Evolutionary conservation across 1,140 invertebrate species (phyloP).

Genomic region (Rhagoletis pomonella): DNA sequence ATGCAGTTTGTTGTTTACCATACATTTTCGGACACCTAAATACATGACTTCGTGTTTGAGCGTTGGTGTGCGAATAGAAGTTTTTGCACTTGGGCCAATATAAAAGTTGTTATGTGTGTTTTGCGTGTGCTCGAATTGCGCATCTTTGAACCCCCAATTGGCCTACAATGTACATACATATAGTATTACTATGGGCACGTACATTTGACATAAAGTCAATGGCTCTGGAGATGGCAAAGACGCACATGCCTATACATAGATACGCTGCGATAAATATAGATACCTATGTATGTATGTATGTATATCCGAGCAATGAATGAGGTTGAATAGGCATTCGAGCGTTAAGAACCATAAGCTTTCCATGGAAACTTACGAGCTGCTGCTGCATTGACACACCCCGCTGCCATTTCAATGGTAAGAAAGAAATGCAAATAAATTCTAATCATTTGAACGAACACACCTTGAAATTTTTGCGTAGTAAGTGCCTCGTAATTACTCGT

Average conservation of each 20-base stretch:
- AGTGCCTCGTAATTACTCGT: no score
- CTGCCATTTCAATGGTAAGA: neutral
- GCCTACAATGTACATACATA: neutral
- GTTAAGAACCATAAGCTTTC: neutral
- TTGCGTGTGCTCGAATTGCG: neutral
- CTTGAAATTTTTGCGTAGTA: no score
- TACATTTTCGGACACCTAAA: neutral
- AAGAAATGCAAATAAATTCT: neutral
- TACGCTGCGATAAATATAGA: neutral
- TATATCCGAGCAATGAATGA: neutral
- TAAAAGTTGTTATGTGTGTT: no score
- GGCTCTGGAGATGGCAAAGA: neutral
- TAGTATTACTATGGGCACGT: neutral
- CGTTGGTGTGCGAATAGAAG: no score
- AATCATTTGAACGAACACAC: no score
- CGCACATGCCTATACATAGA: neutral
- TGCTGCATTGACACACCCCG: neutral
- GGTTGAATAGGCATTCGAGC: neutral
- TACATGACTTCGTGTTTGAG: no score
- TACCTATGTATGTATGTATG: neutral
- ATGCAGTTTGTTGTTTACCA: conserved; percentile 1
- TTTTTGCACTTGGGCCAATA: no score
- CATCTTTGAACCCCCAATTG: neutral
- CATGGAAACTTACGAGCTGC: neutral
- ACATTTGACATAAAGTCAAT: conserved; percentile 32